A percentile compares a stretch with the other conserved stretches of the same genome.
phyloP scores from a whole-genome alignment of 2,888 invertebrate genomes.

The Brenthis ino region DNA sequence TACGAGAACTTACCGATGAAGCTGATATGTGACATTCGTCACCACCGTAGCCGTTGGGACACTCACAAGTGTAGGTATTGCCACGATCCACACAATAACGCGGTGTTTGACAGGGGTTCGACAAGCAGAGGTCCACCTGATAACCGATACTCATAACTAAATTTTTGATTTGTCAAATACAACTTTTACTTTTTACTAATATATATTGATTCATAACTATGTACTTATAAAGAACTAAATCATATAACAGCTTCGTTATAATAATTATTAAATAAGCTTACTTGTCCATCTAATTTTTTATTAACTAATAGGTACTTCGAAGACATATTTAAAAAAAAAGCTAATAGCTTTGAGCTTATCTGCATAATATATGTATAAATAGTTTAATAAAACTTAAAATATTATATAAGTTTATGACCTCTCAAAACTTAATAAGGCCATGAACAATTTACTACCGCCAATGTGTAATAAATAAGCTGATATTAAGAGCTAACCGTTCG shows the following conservation, averaged over 20 bases:
- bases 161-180: too few relatives aligned
- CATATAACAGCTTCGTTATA: too few relatives aligned
- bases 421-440: not conserved
- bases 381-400: not conserved
- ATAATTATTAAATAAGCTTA: too few relatives aligned
- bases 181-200: too few relatives aligned
- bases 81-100: conserved; percentile 88
- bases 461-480: conserved; percentile 2
- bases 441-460: not conserved
- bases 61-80: conserved; percentile 88
- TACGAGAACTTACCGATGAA: conserved; percentile 79
- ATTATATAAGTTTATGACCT: conserved; percentile 1
- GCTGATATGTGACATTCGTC: conserved; percentile 86
- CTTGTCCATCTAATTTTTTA: too few relatives aligned
- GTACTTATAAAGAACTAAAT: too few relatives aligned
- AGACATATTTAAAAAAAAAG: conserved; percentile 1
- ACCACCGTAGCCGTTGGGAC: conserved; percentile 86
- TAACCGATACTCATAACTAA: not conserved
- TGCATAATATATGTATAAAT: not conserved
- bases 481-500: not conserved
- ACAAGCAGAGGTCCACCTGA: conserved; percentile 86
- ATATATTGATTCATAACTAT: too few relatives aligned
- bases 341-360: not conserved
- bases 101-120: conserved; percentile 86
- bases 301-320: too few relatives aligned